Evolutionary conservation across 2,888 invertebrate genomes (phyloP).

Genomic region (Glomeris marginata): DNA sequence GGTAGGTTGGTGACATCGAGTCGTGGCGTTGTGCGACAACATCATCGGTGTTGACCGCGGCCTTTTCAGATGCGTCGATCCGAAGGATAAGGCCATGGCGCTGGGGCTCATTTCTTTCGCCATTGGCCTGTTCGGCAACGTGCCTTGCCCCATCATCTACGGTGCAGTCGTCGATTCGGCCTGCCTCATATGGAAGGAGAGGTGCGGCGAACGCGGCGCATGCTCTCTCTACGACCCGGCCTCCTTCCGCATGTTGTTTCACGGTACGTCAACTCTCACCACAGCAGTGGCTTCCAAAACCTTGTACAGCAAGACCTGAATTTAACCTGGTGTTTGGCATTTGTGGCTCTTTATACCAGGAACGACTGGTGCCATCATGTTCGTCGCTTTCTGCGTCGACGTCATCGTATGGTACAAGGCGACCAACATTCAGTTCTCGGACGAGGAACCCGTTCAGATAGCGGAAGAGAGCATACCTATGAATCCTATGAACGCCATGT

Average conservation of each 20-base stretch:
- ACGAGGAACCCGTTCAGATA: conserved; percentile 34
- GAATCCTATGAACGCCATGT: conserved; percentile 5
- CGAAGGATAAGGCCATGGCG: conserved; percentile 86
- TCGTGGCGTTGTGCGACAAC: neutral
- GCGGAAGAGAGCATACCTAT: conserved; percentile 16
- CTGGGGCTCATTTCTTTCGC: conserved; percentile 86
- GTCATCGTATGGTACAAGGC: conserved; percentile 79
- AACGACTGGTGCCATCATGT: conserved; percentile 67
- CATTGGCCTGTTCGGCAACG: conserved; percentile 81
- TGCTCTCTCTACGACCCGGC: conserved; percentile 78
- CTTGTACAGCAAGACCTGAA: neutral
- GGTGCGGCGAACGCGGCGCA: conserved; percentile 64
- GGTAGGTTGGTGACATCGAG: conserved; percentile 16
- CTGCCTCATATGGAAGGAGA: conserved; percentile 69
- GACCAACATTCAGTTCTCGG: conserved; percentile 54
- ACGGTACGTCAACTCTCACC: no score
- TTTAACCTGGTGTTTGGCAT: neutral
- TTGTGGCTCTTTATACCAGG: conserved; percentile 39
- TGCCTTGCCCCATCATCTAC: conserved; percentile 88
- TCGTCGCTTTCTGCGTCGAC: conserved; percentile 76
- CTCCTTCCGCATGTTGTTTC: conserved; percentile 64
- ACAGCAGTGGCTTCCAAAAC: no score
- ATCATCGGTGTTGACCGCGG: neutral
- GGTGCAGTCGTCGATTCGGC: conserved; percentile 85
- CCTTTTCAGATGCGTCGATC: conserved; percentile 59